phyloP scores from a whole-genome alignment of 1,140 invertebrate genomes.

The Penaeus chinensis region DNA sequence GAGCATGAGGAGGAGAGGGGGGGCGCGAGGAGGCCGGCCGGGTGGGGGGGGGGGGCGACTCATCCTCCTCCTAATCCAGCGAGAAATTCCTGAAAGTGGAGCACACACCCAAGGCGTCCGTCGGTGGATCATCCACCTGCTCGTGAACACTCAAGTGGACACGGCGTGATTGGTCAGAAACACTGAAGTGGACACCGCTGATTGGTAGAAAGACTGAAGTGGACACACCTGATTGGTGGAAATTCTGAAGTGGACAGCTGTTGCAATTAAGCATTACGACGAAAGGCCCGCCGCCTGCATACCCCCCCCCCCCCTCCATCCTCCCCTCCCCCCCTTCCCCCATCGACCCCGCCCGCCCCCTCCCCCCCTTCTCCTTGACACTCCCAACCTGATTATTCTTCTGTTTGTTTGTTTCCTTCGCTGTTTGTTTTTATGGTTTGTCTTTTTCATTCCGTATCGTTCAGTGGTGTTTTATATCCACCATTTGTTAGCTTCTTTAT shows the following conservation, averaged over 20 bases:
- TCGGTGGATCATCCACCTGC: background rate
- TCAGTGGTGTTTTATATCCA: too few relatives aligned
- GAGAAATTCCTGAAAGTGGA: too few relatives aligned
- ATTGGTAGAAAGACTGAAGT: slow-evolving; percentile 34
- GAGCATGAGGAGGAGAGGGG: background rate
- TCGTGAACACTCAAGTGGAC: slow-evolving; percentile 30
- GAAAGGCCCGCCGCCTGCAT: background rate
- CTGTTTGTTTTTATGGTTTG: too few relatives aligned
- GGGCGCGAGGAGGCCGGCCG: background rate
- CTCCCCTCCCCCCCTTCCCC: too few relatives aligned
- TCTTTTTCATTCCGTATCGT: too few relatives aligned
- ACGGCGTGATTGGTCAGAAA: slow-evolving; percentile 35
- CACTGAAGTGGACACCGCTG: slow-evolving; percentile 32
- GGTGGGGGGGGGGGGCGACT: background rate
- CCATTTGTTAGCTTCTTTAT: too few relatives aligned
- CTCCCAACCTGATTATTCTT: too few relatives aligned
- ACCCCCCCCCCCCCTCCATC: background rate
- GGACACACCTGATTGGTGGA: slow-evolving; percentile 31
- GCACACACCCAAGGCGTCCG: too few relatives aligned
- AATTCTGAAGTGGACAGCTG: slow-evolving; percentile 34
- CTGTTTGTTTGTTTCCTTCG: too few relatives aligned
- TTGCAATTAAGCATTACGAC: slow-evolving; percentile 32
- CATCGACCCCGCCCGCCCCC: too few relatives aligned
- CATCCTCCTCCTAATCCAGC: too few relatives aligned
- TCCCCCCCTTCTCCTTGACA: too few relatives aligned